These are phyloP conservation scores for Ypsolopha sequella DNA, from an alignment of 2,888 invertebrate genomes.

Conservation along the genomic window DNA sequence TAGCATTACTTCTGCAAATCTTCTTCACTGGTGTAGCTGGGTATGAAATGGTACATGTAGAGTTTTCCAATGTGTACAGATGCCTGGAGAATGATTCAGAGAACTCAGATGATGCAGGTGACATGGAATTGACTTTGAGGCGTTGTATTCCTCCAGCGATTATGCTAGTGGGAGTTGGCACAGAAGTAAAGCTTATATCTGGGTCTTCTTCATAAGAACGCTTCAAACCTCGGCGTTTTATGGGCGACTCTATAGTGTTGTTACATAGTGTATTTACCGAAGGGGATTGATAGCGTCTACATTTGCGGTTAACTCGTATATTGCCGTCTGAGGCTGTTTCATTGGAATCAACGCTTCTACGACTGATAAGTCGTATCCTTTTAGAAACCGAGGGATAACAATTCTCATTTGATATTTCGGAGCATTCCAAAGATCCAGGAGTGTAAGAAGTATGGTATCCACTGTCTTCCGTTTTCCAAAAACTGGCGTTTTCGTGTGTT, in stretches of 20 bases:
- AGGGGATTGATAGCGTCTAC: not conserved
- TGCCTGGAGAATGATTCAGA: constrained; percentile 5
- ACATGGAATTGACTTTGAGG: constrained; percentile 31
- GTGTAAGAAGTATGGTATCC: constrained; percentile 58
- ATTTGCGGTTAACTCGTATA: not conserved
- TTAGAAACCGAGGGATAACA: constrained; percentile 25
- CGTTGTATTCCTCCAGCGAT: constrained; percentile 52
- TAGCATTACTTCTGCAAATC: constrained; percentile 35
- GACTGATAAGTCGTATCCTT: not conserved
- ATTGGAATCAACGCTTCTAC: too few relatives aligned
- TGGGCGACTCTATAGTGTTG: constrained; percentile 24
- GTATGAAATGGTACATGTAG: constrained; percentile 25
- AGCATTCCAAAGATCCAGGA: constrained; percentile 45
- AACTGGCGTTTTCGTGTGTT: constrained; percentile 26
- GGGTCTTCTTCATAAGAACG: constrained; percentile 35
- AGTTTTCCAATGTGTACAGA: not conserved
- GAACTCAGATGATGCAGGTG: not conserved
- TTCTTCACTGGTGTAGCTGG: constrained; percentile 57
- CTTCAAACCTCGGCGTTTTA: constrained; percentile 38
- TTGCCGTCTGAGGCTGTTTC: not conserved
- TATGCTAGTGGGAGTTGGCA: constrained; percentile 49
- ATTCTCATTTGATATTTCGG: constrained; percentile 37
- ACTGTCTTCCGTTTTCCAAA: constrained; percentile 52
- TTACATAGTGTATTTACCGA: not conserved
- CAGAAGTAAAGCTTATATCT: constrained; percentile 20